Evolutionary conservation across 2,113 vertebrate species (phyloP).

Genomic region (Rattus rattus): DNA sequence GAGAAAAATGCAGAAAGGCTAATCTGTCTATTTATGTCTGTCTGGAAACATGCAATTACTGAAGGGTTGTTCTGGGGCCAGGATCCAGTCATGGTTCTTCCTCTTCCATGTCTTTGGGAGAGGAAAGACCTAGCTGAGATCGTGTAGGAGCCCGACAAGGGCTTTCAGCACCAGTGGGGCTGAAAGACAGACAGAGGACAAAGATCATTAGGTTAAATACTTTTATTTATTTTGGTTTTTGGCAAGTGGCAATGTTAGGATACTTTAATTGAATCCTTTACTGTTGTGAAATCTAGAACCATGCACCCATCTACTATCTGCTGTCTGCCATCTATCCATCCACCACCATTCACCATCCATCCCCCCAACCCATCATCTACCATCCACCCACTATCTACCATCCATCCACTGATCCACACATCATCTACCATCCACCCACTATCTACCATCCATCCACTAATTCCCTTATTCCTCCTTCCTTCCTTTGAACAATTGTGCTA

Average conservation of each 20-base stretch:
- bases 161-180: constrained; percentile 27
- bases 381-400: not conserved
- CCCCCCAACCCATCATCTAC: not conserved
- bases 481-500: not conserved
- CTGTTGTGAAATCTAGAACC: not conserved
- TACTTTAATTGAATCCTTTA: not conserved
- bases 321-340: too few species aligned
- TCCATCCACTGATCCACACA: not conserved
- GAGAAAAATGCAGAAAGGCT: constrained; percentile 89
- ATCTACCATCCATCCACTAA: not conserved
- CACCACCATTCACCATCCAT: not conserved
- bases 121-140: constrained; percentile 55
- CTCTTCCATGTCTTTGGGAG: constrained; percentile 81
- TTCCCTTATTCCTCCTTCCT: not conserved
- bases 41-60: constrained; percentile 87
- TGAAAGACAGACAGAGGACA: constrained; percentile 66
- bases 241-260: constrained; percentile 40
- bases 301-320: not conserved
- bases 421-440: not conserved
- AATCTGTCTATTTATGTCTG: constrained; percentile 90
- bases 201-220: constrained; percentile 56
- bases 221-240: constrained; percentile 42
- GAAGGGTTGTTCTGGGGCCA: constrained; percentile 85
- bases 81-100: constrained; percentile 80
- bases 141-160: not conserved